Percentiles rank a stretch among this genome's conserved stretches.
Evolutionary conservation across 2,113 vertebrate genomes (phyloP).

Genomic region (Sprattus sprattus): DNA sequence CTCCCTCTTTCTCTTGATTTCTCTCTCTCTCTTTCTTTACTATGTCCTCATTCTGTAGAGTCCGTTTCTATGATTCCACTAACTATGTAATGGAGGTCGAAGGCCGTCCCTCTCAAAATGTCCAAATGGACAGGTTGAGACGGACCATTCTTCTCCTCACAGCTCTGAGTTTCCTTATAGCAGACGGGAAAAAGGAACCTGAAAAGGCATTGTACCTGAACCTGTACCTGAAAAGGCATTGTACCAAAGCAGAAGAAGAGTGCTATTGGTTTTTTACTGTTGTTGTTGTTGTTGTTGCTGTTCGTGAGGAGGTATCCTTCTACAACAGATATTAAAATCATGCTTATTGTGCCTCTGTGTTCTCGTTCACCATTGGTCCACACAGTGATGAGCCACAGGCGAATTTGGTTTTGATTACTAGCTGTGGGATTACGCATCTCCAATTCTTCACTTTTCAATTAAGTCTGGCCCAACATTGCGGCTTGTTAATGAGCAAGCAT

Average conservation of each 20-base stretch:
- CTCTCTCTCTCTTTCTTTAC: not conserved
- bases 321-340: slow-evolving; percentile 3
- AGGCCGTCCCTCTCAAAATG: not conserved
- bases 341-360: not conserved
- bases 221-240: not conserved
- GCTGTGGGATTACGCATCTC: not conserved
- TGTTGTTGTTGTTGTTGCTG: not conserved
- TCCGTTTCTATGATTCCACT: not conserved
- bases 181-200: not conserved
- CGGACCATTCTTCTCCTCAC: not conserved
- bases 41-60: not conserved
- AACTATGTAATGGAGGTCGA: not conserved
- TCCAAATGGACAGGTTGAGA: not conserved
- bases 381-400: not conserved
- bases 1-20: not conserved
- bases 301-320: not conserved
- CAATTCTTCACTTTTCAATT: not conserved
- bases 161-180: not conserved
- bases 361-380: not conserved
- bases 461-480: slow-evolving; percentile 6
- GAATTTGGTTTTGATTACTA: not conserved
- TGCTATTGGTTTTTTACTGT: not conserved
- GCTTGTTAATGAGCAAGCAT: slow-evolving; percentile 42
- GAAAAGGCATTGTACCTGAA: not conserved
- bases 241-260: not conserved